Evolutionary conservation across 2,113 vertebrate genomes (phyloP).

Genomic region (Agelaius tricolor): DNA sequence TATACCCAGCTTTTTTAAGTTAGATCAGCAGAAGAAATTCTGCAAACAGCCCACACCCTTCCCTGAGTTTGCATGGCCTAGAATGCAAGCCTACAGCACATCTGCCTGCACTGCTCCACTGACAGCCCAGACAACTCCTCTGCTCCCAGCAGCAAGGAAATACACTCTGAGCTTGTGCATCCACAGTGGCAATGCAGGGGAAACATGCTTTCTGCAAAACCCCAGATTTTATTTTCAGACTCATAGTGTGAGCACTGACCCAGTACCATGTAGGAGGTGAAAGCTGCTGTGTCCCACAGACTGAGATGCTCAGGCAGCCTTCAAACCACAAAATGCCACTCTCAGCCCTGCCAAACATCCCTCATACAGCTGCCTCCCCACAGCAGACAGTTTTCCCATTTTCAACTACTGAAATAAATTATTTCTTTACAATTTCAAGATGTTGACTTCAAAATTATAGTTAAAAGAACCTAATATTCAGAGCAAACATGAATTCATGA

Average conservation of each 20-base stretch:
- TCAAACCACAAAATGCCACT: background rate
- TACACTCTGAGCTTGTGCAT: accelerated
- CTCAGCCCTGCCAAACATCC: background rate
- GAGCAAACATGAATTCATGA: background rate
- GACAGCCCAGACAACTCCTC: background rate
- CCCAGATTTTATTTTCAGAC: slow-evolving; percentile 10
- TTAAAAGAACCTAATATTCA: background rate
- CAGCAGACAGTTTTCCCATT: background rate
- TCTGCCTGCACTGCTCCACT: accelerated
- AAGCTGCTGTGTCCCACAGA: too few relatives aligned
- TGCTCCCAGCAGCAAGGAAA: background rate
- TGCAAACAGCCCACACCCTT: background rate
- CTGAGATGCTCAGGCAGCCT: background rate
- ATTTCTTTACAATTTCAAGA: background rate
- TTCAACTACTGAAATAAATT: background rate
- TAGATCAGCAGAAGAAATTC: background rate
- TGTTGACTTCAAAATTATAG: background rate
- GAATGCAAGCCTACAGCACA: background rate
- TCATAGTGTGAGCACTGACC: background rate
- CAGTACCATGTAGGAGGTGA: background rate
- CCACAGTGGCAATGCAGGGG: accelerated
- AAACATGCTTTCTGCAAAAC: background rate
- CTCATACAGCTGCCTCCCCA: background rate
- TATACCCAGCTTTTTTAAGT: background rate
- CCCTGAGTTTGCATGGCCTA: background rate